Percentiles rank a stretch among this genome's conserved stretches.
phyloP scores from a whole-genome alignment of 1,140 invertebrate species.

The Ceratosolen solmsi region DNA sequence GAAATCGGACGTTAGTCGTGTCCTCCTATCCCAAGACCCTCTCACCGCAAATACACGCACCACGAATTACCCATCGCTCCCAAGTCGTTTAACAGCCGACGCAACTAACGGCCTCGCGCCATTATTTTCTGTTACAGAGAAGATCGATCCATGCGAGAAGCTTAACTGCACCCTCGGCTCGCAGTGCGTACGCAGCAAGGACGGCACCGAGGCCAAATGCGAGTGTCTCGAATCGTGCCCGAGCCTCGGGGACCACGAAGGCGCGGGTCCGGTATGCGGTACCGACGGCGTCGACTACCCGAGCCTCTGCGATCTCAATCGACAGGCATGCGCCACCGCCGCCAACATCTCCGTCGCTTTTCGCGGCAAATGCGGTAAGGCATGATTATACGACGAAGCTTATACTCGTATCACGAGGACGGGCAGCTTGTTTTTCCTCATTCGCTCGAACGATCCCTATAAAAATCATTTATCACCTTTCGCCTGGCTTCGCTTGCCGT shows the following conservation, averaged over 20 bases:
- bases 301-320: conserved; percentile 86
- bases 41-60: too few relatives aligned
- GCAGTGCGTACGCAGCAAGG: conserved; percentile 82
- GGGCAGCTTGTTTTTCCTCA: too few relatives aligned
- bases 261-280: conserved; percentile 83
- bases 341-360: conserved; percentile 89
- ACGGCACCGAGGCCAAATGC: conserved; percentile 82
- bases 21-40: too few relatives aligned
- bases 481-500: too few relatives aligned
- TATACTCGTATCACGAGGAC: background rate
- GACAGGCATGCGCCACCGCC: conserved; percentile 82
- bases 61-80: too few relatives aligned
- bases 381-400: background rate
- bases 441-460: too few relatives aligned
- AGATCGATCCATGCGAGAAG: conserved; percentile 83
- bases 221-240: conserved; percentile 84
- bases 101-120: background rate
- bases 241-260: conserved; percentile 85
- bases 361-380: conserved; percentile 91
- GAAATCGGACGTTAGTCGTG: too few relatives aligned
- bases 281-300: conserved; percentile 83
- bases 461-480: too few relatives aligned
- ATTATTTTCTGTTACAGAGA: conserved; percentile 76
- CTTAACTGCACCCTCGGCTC: conserved; percentile 84
- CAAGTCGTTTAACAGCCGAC: too few relatives aligned